Evolutionary conservation across 2,888 invertebrate species (phyloP).

Genomic region (Drosophila koepferae): DNA sequence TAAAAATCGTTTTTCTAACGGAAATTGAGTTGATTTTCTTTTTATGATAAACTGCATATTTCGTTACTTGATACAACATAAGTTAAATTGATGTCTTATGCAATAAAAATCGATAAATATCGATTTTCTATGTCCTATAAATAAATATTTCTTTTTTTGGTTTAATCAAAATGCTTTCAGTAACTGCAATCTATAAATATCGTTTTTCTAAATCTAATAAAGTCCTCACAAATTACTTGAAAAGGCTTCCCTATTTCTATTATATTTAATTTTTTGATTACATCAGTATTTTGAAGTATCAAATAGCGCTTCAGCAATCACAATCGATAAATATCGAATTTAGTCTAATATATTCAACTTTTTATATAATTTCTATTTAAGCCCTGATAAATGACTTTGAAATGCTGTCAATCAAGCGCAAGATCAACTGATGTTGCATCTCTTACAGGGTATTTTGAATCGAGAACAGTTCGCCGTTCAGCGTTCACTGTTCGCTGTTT

Average conservation of each 20-base stretch:
- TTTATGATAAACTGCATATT: background rate
- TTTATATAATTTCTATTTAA: background rate
- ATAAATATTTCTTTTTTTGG: too few relatives aligned
- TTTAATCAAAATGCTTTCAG: too few relatives aligned
- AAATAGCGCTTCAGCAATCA: background rate
- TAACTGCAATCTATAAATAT: too few relatives aligned
- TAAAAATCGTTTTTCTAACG: background rate
- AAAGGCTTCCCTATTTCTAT: too few relatives aligned
- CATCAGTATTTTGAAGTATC: background rate
- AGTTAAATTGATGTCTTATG: accelerated
- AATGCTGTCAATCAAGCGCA: background rate
- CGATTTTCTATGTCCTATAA: conserved; percentile 1
- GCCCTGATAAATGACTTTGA: background rate
- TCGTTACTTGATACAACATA: background rate
- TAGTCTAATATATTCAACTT: background rate
- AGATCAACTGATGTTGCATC: background rate
- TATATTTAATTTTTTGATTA: too few relatives aligned
- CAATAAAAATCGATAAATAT: background rate
- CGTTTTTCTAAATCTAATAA: too few relatives aligned
- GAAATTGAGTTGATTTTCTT: background rate
- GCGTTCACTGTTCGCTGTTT: background rate
- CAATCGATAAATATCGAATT: conserved; percentile 12
- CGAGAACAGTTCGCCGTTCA: background rate
- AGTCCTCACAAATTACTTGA: too few relatives aligned
- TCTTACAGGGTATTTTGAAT: background rate